Base-by-base conservation (phyloP, 2,113 vertebrate species). In the Apus apus region DNA sequence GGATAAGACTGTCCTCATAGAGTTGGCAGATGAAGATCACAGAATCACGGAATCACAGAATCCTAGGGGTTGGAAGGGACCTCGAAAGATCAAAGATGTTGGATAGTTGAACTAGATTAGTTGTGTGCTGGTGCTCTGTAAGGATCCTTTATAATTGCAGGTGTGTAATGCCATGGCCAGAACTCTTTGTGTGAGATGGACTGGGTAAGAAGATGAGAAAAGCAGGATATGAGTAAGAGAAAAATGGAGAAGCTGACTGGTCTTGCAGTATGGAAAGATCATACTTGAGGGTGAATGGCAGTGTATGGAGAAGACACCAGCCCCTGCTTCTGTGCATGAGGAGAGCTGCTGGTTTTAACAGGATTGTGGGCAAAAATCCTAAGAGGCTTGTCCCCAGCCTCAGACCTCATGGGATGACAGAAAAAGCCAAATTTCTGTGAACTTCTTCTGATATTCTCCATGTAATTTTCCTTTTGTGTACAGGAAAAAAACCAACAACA, bases 371-470 rank as follows among this genome's bases (percentile, higher is more conserved):
- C 16, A 11, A 23, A 66, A 84, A 3, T 23, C 10, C 25, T 19
- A 2, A 32, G 30, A 32, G 19, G 12, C 22, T 78, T 85, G 15
- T 57, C 6, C 2, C 8, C 7, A 43, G 5, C 15, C 25, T 80
- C 15, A 6, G 15, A 30, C 15, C 9, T 89, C 29, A 43, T 20
- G 7, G 46, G 17, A 38, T 79, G 48, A 68, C 22, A 80, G 51
- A 60, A 94, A 38, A 82, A 51, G 8, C 9, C 10, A 3, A 43
- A 32, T 68, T 86, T 84, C 8, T 70, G 40, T 77, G 30, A 5
- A 45, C 11, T 68, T 23, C n/a, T 62, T 73, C 29, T 64, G 13
- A 26, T 70, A 11, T 1, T 30, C 4, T 32, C 2, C 0, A 0
- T 45, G 26, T 17, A 57, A 15, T 6, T 34, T 30, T 65, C 19